Evolutionary conservation across 2,797 vertebrate species (phyloP).

Genomic region (Synanceia verrucosa): DNA sequence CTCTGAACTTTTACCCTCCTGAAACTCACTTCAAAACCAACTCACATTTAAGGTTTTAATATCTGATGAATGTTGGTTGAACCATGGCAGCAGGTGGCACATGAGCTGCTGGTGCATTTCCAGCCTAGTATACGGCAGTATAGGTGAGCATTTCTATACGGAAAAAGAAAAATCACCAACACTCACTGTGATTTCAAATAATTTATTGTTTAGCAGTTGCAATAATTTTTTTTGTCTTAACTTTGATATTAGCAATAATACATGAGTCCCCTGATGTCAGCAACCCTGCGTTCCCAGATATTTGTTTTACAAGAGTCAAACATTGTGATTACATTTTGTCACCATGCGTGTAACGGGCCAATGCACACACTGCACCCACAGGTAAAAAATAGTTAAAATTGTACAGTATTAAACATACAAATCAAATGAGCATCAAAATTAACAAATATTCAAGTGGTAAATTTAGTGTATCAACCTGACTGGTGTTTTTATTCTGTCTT

Average conservation of each 20-base stretch:
- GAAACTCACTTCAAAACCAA: background rate
- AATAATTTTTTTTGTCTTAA: constrained; percentile 43
- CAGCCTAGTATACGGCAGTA: constrained; percentile 2
- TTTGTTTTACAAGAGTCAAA: constrained; percentile 33
- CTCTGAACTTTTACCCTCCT: background rate
- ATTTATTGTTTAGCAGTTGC: constrained; percentile 62
- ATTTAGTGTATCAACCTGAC: constrained; percentile 26
- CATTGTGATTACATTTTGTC: constrained; percentile 39
- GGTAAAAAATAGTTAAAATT: constrained; percentile 46
- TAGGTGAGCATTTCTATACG: background rate
- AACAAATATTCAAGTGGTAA: constrained; percentile 31
- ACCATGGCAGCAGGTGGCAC: constrained; percentile 8
- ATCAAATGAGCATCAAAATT: constrained; percentile 41
- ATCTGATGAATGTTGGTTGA: constrained; percentile 47
- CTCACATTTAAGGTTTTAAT: constrained; percentile 20
- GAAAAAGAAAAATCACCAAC: background rate
- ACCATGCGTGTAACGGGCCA: constrained; percentile 11
- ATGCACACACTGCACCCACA: constrained; percentile 43
- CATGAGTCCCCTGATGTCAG: constrained; percentile 55
- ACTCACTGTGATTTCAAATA: constrained; percentile 47
- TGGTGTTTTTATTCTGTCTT: background rate
- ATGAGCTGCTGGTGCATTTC: constrained; percentile 24
- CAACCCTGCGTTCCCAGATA: constrained; percentile 46
- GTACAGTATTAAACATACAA: constrained; percentile 44
- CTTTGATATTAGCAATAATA: constrained; percentile 53